A percentile compares a stretch with the other conserved stretches of the same genome.
Evolutionary conservation across 2,888 invertebrate species (phyloP).

Genomic region (Lycia hirtaria): DNA sequence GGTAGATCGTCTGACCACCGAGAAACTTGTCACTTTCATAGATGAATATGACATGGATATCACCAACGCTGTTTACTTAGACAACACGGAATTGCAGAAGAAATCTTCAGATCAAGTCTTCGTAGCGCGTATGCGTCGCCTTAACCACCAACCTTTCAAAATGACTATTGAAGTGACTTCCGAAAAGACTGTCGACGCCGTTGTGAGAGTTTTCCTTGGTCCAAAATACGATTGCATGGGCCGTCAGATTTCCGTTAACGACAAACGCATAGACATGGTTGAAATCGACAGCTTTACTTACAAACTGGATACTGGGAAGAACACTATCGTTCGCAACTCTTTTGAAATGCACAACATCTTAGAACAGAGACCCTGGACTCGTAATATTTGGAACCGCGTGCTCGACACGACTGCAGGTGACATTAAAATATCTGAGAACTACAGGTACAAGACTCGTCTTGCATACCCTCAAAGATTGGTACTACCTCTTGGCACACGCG

Average conservation of each 20-base stretch:
- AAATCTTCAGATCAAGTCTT: constrained; percentile 76
- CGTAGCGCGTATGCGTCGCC: constrained; percentile 86
- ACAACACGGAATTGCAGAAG: constrained; percentile 77
- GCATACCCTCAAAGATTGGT: constrained; percentile 89
- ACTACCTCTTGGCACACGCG: constrained; percentile 88
- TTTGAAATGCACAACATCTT: constrained; percentile 87
- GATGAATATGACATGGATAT: constrained; percentile 89
- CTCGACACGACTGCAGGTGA: constrained; percentile 69
- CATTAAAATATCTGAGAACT: constrained; percentile 81
- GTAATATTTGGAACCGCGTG: constrained; percentile 56
- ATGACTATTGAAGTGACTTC: constrained; percentile 84
- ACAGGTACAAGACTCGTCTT: constrained; percentile 80
- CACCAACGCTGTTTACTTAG: constrained; percentile 86
- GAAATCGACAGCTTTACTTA: constrained; percentile 84
- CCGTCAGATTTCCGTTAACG: constrained; percentile 79
- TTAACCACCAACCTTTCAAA: constrained; percentile 88
- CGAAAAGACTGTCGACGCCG: constrained; percentile 84
- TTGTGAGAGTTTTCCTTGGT: constrained; percentile 89
- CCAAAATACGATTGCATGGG: constrained; percentile 89
- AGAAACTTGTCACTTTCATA: constrained; percentile 88
- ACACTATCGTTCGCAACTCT: constrained; percentile 89
- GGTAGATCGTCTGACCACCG: constrained; percentile 86
- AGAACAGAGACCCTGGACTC: constrained; percentile 84
- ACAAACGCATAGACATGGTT: constrained; percentile 75
- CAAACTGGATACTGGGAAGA: constrained; percentile 87